A percentile compares a stretch with the other conserved stretches of the same genome.
These are phyloP conservation scores for Macrocentrus cingulum DNA, from an alignment of 1,140 invertebrate genomes.

Conservation along the genomic window DNA sequence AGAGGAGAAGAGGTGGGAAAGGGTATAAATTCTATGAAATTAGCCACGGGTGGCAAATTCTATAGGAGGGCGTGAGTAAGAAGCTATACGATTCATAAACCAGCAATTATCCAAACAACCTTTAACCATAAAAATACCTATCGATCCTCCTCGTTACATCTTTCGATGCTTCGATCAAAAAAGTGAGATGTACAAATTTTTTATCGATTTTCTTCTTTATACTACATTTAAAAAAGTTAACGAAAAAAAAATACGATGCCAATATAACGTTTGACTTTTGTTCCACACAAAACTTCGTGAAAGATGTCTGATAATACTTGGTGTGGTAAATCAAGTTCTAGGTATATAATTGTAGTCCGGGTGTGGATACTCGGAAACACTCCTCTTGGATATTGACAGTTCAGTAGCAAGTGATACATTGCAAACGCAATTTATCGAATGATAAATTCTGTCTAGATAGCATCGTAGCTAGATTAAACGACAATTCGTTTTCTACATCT, in stretches of 20 bases:
- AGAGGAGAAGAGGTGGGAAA: slow-evolving; percentile 20
- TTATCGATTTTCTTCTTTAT: too few relatives aligned
- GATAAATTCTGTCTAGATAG: slow-evolving; percentile 58
- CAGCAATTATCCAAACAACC: slow-evolving; percentile 48
- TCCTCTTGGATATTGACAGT: slow-evolving; percentile 31
- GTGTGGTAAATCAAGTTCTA: slow-evolving; percentile 17
- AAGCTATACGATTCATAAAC: slow-evolving; percentile 59
- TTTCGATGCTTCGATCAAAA: too few relatives aligned
- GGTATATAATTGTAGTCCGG: neutral
- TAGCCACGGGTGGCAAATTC: slow-evolving; percentile 38
- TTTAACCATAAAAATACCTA: neutral
- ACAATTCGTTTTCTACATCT: slow-evolving; percentile 45
- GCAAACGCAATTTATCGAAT: slow-evolving; percentile 58
- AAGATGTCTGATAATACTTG: slow-evolving; percentile 14
- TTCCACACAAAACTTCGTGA: too few relatives aligned
- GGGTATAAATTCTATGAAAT: slow-evolving; percentile 51
- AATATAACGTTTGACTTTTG: too few relatives aligned
- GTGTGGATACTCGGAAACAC: slow-evolving; percentile 25
- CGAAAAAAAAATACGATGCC: too few relatives aligned
- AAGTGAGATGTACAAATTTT: too few relatives aligned
- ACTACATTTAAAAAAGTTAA: too few relatives aligned
- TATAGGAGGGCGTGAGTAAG: slow-evolving; percentile 19
- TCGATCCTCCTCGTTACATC: too few relatives aligned
- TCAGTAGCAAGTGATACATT: slow-evolving; percentile 45
- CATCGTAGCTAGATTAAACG: slow-evolving; percentile 59